Percentiles rank a stretch among this genome's conserved stretches.
These are phyloP conservation scores for Elysia crispata DNA, from an alignment of 2,888 invertebrate species.

Conservation along the genomic window DNA sequence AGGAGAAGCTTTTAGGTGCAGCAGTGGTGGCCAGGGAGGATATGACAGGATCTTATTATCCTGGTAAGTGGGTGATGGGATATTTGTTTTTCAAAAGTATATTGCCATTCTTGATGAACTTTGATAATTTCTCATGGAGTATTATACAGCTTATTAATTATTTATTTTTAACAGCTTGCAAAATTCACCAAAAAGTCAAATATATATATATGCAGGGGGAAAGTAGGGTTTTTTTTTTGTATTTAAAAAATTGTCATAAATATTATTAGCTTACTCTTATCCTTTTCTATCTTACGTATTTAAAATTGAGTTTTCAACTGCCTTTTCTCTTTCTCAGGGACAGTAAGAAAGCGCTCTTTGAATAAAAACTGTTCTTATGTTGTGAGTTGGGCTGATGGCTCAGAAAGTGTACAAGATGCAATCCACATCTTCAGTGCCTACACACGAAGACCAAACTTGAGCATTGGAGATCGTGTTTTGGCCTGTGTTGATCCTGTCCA, in stretches of 20 bases:
- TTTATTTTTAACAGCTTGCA: no score
- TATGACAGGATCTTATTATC: conserved; percentile 44
- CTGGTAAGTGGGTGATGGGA: conserved; percentile 40
- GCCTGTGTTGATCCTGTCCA: conserved; percentile 59
- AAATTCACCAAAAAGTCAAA: no score
- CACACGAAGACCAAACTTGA: conserved; percentile 63
- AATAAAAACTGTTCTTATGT: conserved; percentile 60
- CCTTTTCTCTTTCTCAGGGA: conserved; percentile 58
- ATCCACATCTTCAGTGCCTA: conserved; percentile 72
- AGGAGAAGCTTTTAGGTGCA: conserved; percentile 67
- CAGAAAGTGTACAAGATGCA: conserved; percentile 61
- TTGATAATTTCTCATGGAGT: no score
- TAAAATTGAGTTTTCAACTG: no score
- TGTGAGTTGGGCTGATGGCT: conserved; percentile 71
- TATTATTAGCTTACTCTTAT: no score
- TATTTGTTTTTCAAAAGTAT: background rate
- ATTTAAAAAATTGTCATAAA: no score
- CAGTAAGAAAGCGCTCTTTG: conserved; percentile 61
- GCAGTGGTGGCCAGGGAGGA: conserved; percentile 56
- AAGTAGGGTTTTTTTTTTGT: no score
- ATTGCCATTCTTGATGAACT: no score
- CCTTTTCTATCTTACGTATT: no score
- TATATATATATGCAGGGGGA: no score
- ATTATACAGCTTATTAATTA: no score
- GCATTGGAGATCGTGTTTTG: conserved; percentile 62